Evolutionary conservation across 2,888 invertebrate genomes (phyloP).

Genomic region (Tyria jacobaeae): DNA sequence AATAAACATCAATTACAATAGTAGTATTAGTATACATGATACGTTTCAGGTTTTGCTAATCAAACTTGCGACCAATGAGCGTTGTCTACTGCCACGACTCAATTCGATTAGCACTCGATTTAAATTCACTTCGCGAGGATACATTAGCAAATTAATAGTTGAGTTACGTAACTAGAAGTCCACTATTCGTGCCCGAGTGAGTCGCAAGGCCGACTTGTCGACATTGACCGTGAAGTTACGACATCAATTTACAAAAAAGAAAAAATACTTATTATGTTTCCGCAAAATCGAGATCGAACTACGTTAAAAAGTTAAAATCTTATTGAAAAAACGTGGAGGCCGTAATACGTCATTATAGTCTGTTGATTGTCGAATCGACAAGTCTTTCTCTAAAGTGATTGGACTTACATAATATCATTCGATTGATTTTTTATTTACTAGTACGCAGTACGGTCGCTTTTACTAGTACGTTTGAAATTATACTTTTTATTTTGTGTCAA

Average conservation of each 20-base stretch:
- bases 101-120: slow-evolving; percentile 59
- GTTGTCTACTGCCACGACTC: slow-evolving; percentile 47
- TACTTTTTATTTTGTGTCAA: not conserved
- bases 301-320: slow-evolving; percentile 57
- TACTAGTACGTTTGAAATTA: too few relatives aligned
- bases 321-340: slow-evolving; percentile 54
- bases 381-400: not conserved
- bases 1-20: slow-evolving; percentile 47
- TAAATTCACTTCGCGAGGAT: slow-evolving; percentile 59
- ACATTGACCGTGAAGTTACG: slow-evolving; percentile 84
- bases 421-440: not conserved
- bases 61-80: slow-evolving; percentile 49
- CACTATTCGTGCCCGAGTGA: slow-evolving; percentile 74
- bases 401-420: not conserved
- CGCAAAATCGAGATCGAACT: slow-evolving; percentile 73
- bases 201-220: slow-evolving; percentile 79
- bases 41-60: slow-evolving; percentile 52
- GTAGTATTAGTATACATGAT: slow-evolving; percentile 46
- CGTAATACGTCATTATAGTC: slow-evolving; percentile 49
- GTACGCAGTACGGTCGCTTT: not conserved
- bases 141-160: slow-evolving; percentile 74
- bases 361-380: slow-evolving; percentile 11
- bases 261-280: slow-evolving; percentile 79
- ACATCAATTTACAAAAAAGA: slow-evolving; percentile 68
- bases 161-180: slow-evolving; percentile 73